Percentiles rank a stretch among this genome's conserved stretches.
phyloP scores from a whole-genome alignment of 2,797 vertebrate species.

The Euphonia xanthogaster region DNA sequence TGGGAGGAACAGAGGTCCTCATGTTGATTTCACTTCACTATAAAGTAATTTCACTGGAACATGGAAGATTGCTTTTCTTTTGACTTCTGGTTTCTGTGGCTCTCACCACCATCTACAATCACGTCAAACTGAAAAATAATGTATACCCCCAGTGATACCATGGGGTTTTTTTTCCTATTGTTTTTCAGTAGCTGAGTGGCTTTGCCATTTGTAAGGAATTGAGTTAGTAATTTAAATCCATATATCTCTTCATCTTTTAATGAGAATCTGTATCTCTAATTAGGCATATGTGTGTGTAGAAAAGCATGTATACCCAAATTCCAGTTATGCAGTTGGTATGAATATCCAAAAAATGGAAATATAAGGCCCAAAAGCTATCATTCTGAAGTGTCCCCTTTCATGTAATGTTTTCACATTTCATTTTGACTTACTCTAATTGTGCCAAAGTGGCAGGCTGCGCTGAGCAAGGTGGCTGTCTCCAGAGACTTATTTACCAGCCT shows the following conservation, averaged over 20 bases:
- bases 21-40: neutral
- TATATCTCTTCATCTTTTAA: neutral
- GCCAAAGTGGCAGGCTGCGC: neutral
- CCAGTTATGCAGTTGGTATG: neutral
- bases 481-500: neutral
- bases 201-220: neutral
- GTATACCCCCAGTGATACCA: neutral
- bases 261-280: neutral
- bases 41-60: neutral
- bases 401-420: neutral
- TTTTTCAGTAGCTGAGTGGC: neutral
- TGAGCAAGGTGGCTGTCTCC: too few relatives aligned
- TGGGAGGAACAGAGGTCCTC: neutral
- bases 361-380: neutral
- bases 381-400: neutral
- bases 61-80: neutral
- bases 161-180: rapidly evolving
- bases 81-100: neutral
- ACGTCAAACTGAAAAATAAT: neutral
- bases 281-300: rapidly evolving
- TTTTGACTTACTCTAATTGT: neutral
- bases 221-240: neutral
- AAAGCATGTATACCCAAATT: neutral
- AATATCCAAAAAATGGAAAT: neutral
- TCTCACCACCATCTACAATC: neutral